Evolutionary conservation across 1,140 invertebrate genomes (phyloP), one percentile per base, ranked within the genome.

Genomic region (Phymorhynchus buccinoides): DNA sequence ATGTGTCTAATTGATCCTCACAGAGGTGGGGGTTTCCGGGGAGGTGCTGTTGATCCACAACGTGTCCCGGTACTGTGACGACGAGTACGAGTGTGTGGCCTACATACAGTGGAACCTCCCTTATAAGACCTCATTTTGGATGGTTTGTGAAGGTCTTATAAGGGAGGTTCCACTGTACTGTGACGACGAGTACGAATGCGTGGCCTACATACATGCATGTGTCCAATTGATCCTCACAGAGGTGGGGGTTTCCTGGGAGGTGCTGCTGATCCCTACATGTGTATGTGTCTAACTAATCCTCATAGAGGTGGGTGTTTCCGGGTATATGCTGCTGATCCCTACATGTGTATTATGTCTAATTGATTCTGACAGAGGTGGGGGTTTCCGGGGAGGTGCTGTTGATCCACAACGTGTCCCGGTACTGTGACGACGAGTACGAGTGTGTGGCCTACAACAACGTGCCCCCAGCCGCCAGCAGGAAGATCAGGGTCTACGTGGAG

Each of bases 391-490:
- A 56, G 42, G 48, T 92, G 30, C 78, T 93, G 32, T 87, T 93
- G 0, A 93, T 93, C 35, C 89, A 91, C 83, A 93, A 93, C 80
- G 90, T 93, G 14, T 89, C 91, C 18, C 88, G 92, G 12, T 91
- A 91, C 83, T 93, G 92, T 88, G 91, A 91, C 37, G 92, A 91
- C 39, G 85, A 87, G 7, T 93, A 92, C 86, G 90, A 93, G 84
- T 93, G 93, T 87, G 89, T 91, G 22, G 93, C 92, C 1, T 92
- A 87, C 84, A 93, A 93, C 84, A 89, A 89, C 22, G 91, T 93
- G 0, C 89, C 88, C 30, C 91, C 92, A 14, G 90, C 90, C 2
- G 91, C 90, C 39, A 89, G 84, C 42, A 87, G 91, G 12, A 87
- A 90, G 37, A 93, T 93, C 7, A 89, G 88, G 85, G 90, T 93